Evolutionary conservation across 2,888 invertebrate genomes (phyloP), one percentile per base, ranked within the genome.

Genomic region (Zaprionus lineosus): DNA sequence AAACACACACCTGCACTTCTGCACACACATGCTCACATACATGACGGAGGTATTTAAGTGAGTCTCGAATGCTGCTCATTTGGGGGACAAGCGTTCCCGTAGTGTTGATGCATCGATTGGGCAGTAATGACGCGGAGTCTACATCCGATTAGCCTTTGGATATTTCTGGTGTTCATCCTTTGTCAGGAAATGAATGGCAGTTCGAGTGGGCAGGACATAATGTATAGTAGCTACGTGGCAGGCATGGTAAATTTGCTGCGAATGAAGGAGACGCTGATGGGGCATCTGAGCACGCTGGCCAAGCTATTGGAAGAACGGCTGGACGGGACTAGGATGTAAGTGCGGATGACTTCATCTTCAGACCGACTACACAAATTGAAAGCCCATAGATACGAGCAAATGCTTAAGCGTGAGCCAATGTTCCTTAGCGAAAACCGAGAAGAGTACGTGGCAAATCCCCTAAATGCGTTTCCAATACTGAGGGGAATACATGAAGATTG

Each of bases 401-500:
- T 52, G 18, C n/a, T 55, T 0, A 26, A 52, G 9, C 62, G 41
- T 7, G 6, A 34, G 0, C 0, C 24, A 1, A 36, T 43, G 9
- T 11, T 2, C 0, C 36, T 9, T 0, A 5, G 6, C 2, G 19
- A 37, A 5, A 16, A 2, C 2, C 44, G 40, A 7, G 66, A 69
- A 15, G 41, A 56, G 6, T 72, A 48, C 29, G 11, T 74, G 7
- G 46, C 33, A 6, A 74, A 74, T 44, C 52, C 72, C 0, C 24
- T 74, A 1, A 72, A 72, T 40, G 65, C 55, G 2, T 74, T 51
- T 33, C 15, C 56, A 1, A 12, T 75, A 6, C 18, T 73, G 0
- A 34, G 69, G 8, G 31, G 77, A 1, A 14, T 72, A 2, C 59
- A 66, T 2, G 41, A 56, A 11, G 69, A 77, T 48, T 77, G 77